Percentiles rank a stretch among this genome's conserved stretches.
These are phyloP conservation scores for Polyommatus iphigenia DNA, from an alignment of 2,888 invertebrate species.

Conservation along the genomic window DNA sequence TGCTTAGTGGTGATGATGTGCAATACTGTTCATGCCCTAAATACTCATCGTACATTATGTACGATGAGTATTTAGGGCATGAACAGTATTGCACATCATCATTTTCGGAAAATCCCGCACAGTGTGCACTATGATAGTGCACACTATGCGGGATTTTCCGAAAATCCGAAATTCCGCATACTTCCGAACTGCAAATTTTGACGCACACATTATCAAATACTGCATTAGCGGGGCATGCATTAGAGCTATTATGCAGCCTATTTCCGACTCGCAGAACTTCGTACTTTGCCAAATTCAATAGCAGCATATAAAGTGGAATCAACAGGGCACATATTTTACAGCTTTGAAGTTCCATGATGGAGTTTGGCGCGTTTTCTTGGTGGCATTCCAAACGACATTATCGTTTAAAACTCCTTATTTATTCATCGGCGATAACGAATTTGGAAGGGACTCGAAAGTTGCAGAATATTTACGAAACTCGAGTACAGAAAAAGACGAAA, in stretches of 20 bases:
- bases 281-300: conserved; percentile 24
- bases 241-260: conserved; percentile 28
- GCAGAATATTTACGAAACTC: conserved; percentile 22
- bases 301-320: conserved; percentile 15
- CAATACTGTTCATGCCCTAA: neutral
- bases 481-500: conserved; percentile 7
- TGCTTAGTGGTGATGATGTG: neutral
- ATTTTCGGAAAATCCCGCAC: too few relatives aligned
- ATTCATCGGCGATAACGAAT: conserved; percentile 32
- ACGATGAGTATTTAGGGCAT: too few relatives aligned
- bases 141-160: neutral
- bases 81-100: too few relatives aligned
- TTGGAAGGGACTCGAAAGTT: conserved; percentile 7
- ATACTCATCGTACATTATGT: neutral
- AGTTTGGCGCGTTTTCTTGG: conserved; percentile 40
- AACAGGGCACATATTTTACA: conserved; percentile 29
- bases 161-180: neutral
- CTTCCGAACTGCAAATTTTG: neutral
- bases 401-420: conserved; percentile 36
- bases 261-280: neutral
- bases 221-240: conserved; percentile 27
- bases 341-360: conserved; percentile 36
- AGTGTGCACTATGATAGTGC: too few relatives aligned
- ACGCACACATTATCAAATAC: conserved; percentile 13
- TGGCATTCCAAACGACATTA: conserved; percentile 38